Percentiles rank a stretch among this genome's conserved stretches.
phyloP scores from a whole-genome alignment of 1,140 invertebrate genomes.

The Aethina tumida region DNA sequence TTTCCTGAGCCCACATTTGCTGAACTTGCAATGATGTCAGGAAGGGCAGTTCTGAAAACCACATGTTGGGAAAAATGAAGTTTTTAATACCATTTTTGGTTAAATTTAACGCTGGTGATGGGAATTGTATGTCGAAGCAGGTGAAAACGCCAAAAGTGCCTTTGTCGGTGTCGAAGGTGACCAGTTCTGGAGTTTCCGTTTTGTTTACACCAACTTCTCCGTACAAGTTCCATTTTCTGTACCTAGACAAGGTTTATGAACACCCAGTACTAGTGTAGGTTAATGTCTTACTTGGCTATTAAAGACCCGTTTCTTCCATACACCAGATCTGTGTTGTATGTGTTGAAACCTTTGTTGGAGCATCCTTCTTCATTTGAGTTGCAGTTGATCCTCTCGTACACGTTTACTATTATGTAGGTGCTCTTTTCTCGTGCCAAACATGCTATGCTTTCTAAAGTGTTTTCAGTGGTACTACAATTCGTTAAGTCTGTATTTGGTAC shows the following conservation, averaged over 20 bases:
- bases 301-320: conserved; percentile 9
- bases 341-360: conserved; percentile 20
- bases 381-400: conserved; percentile 43
- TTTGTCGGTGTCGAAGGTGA: conserved; percentile 70
- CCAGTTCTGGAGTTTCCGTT: conserved; percentile 36
- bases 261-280: no score
- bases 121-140: conserved; percentile 70
- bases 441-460: conserved; percentile 34
- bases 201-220: conserved; percentile 41
- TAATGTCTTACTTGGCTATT: conserved; percentile 10
- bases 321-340: conserved; percentile 65
- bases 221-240: conserved; percentile 58
- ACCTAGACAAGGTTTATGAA: conserved; percentile 48
- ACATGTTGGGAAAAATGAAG: conserved; percentile 59
- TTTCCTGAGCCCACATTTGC: conserved; percentile 41
- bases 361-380: conserved; percentile 27
- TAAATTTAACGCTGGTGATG: conserved; percentile 47
- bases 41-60: conserved; percentile 66
- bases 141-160: conserved; percentile 69
- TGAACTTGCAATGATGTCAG: conserved; percentile 47
- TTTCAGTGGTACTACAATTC: no score
- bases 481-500: conserved; percentile 1
- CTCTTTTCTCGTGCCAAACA: conserved; percentile 33
- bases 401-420: conserved; percentile 61
- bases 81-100: conserved; percentile 50